Conservation (phyloP, 1,140 invertebrate genomes). For the Danaus plexippus region DNA sequence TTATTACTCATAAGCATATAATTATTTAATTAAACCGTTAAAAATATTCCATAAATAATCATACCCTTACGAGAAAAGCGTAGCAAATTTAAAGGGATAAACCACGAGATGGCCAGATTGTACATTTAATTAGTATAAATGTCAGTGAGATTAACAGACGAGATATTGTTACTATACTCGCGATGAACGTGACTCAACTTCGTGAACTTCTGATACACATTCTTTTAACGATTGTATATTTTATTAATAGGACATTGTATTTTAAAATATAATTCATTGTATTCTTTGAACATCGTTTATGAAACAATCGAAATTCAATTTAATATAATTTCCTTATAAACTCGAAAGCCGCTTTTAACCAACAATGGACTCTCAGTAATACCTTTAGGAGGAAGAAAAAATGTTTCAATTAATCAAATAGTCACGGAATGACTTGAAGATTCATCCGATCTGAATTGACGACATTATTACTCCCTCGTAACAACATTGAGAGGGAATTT, state of each 20-base stretch:
- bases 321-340: background rate
- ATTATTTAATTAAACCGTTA: too few species aligned
- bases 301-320: constrained; percentile 1
- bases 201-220: constrained; percentile 5
- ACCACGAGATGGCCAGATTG: too few species aligned
- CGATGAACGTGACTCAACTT: constrained; percentile 21
- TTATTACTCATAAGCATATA: too few species aligned
- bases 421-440: constrained; percentile 59
- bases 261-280: constrained; percentile 4
- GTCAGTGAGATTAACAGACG: constrained; percentile 20
- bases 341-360: constrained; percentile 7
- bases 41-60: too few species aligned
- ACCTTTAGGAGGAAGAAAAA: constrained; percentile 40
- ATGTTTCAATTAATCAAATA: constrained; percentile 66
- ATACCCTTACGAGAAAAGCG: too few species aligned
- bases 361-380: constrained; percentile 9
- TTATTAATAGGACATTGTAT: constrained; percentile 14
- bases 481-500: constrained; percentile 65
- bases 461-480: constrained; percentile 62
- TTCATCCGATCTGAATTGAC: constrained; percentile 48
- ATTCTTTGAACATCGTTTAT: background rate
- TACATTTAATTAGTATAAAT: constrained; percentile 20
- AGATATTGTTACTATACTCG: constrained; percentile 23
- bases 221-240: constrained; percentile 12
- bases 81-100: too few species aligned